Conservation (phyloP, 1,140 invertebrate species). For the Ectropis grisescens region DNA sequence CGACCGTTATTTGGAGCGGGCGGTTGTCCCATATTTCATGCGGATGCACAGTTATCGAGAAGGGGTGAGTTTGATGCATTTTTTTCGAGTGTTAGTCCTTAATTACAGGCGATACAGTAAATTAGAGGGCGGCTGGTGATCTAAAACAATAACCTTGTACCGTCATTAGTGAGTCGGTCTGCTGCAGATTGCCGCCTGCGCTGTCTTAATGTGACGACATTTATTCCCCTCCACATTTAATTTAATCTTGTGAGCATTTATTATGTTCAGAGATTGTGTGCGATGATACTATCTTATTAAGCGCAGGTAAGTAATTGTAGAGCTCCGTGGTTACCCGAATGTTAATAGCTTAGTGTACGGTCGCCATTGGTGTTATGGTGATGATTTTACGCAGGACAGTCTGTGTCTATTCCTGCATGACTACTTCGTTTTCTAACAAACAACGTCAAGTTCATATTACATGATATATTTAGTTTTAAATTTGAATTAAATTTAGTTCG, state of each 20-base stretch:
- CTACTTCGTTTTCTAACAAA: no score
- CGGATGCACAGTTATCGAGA: constrained; percentile 39
- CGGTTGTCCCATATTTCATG: constrained; percentile 24
- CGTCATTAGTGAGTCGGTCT: constrained; percentile 39
- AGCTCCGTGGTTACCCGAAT: no score
- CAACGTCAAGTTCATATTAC: no score
- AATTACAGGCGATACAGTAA: constrained; percentile 52
- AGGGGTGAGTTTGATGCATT: constrained; percentile 52
- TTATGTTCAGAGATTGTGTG: constrained; percentile 28
- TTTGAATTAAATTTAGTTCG: no score
- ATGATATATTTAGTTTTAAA: no score
- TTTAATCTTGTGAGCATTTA: constrained; percentile 22
- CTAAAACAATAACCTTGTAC: constrained; percentile 63
- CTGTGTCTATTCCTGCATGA: no score
- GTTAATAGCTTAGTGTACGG: no score
- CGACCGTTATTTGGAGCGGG: constrained; percentile 23
- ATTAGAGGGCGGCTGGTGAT: constrained; percentile 59
- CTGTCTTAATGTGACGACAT: constrained; percentile 57
- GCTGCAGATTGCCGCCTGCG: constrained; percentile 31
- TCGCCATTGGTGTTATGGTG: no score
- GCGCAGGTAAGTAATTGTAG: background rate
- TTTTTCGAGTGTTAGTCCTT: constrained; percentile 30
- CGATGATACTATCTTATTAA: constrained; percentile 21
- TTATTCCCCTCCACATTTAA: constrained; percentile 12
- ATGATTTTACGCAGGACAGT: no score